Evolutionary conservation across 1,140 invertebrate species (phyloP).

Genomic region (Galleria mellonella): DNA sequence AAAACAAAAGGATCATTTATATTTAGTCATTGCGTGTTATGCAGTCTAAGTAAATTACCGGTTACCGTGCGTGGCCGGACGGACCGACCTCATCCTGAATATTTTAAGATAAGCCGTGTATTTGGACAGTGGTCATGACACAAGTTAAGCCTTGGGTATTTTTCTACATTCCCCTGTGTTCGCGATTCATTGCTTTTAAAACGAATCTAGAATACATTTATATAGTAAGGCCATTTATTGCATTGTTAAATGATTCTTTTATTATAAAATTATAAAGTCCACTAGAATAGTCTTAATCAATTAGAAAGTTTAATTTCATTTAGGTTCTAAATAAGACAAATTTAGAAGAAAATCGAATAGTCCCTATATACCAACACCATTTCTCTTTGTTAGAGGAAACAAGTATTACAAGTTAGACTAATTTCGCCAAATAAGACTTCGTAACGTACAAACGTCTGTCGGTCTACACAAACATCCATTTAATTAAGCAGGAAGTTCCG

Average conservation of each 20-base stretch:
- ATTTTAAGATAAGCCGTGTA: conserved; percentile 43
- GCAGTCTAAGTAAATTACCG: conserved; percentile 33
- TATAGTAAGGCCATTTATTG: too few species aligned
- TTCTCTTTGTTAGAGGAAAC: conserved; percentile 1
- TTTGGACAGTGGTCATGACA: conserved; percentile 22
- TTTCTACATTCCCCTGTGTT: conserved; percentile 22
- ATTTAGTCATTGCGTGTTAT: conserved; percentile 32
- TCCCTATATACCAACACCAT: too few species aligned
- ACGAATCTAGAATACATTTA: neutral
- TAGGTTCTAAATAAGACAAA: too few species aligned
- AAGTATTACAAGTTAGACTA: conserved; percentile 13
- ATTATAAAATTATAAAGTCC: too few species aligned
- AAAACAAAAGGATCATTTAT: neutral
- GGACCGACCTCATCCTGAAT: conserved; percentile 39
- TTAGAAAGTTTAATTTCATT: too few species aligned
- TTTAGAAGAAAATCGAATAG: too few species aligned
- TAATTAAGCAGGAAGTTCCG: conserved; percentile 52
- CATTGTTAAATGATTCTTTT: too few species aligned
- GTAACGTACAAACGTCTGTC: conserved; percentile 23
- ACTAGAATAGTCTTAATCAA: too few species aligned
- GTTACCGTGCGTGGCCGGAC: conserved; percentile 27
- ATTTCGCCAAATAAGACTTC: conserved; percentile 20
- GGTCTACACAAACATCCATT: conserved; percentile 34
- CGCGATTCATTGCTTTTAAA: conserved; percentile 30
- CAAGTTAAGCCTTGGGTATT: conserved; percentile 16